Percentiles rank a stretch among this genome's conserved stretches.
Conservation (phyloP, 23 tunicate genomes). For the Halocynthia aurantium region DNA sequence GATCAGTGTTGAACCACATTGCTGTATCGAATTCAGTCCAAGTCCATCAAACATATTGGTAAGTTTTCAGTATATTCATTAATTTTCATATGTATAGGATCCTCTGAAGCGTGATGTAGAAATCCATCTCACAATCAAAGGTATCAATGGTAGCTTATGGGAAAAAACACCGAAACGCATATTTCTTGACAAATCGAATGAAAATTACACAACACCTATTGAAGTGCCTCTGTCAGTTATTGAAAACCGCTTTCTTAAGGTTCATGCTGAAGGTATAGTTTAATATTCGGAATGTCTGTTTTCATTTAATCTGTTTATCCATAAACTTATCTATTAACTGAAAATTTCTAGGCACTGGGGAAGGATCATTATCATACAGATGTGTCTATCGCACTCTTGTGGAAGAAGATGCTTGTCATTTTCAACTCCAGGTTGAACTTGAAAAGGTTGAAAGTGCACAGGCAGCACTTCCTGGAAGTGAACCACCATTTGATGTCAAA, state of each 20-base stretch:
- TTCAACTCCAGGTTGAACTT: conserved; percentile 4
- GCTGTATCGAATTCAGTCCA: neutral
- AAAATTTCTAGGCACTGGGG: conserved; percentile 26
- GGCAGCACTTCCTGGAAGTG: neutral
- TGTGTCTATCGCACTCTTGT: conserved; percentile 47
- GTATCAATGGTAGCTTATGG: neutral
- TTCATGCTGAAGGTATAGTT: conserved; percentile 13
- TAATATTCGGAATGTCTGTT: too few species aligned
- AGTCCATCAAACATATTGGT: neutral
- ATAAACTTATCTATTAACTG: neutral
- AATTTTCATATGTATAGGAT: conserved; percentile 2
- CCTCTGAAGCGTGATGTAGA: neutral
- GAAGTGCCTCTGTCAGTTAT: conserved; percentile 13
- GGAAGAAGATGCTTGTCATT: conserved; percentile 62
- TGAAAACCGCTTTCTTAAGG: neutral
- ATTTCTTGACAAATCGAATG: neutral
- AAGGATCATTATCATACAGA: conserved; percentile 39
- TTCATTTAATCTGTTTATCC: too few species aligned
- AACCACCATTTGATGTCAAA: neutral
- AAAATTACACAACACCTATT: conserved; percentile 8
- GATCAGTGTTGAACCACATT: neutral
- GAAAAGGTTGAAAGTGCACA: neutral
- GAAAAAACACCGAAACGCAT: neutral
- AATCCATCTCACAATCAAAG: conserved; percentile 3
- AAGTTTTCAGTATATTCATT: neutral